Evolutionary conservation across 2,888 invertebrate genomes (phyloP).

Genomic region (Zonitis immaculata): DNA sequence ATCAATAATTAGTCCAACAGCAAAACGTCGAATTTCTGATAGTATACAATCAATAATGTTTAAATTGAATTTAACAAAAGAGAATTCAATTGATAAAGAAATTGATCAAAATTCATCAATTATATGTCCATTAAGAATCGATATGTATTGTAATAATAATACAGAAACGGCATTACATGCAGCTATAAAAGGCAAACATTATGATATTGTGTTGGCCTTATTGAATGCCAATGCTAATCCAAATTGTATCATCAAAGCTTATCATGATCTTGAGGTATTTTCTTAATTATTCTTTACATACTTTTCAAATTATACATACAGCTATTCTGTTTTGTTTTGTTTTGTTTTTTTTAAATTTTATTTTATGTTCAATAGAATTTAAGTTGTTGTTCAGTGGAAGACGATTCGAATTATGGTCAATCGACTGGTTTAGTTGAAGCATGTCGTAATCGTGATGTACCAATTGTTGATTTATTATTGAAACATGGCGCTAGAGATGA

Average conservation of each 20-base stretch:
- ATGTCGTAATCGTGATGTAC: slow-evolving; percentile 61
- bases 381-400: slow-evolving; percentile 48
- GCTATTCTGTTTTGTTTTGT: neutral
- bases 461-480: slow-evolving; percentile 72
- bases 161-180: slow-evolving; percentile 80
- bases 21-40: slow-evolving; percentile 71
- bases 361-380: too few species aligned
- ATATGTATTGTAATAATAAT: slow-evolving; percentile 69
- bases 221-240: slow-evolving; percentile 78
- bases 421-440: slow-evolving; percentile 65
- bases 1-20: slow-evolving; percentile 54
- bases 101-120: slow-evolving; percentile 40
- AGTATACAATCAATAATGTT: slow-evolving; percentile 88
- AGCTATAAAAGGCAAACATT: slow-evolving; percentile 71
- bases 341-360: slow-evolving; percentile 19
- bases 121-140: slow-evolving; percentile 67
- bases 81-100: slow-evolving; percentile 48
- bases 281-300: too few species aligned
- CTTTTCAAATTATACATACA: too few species aligned
- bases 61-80: slow-evolving; percentile 64
- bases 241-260: slow-evolving; percentile 63
- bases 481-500: slow-evolving; percentile 84
- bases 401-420: slow-evolving; percentile 49
- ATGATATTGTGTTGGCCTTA: slow-evolving; percentile 64
- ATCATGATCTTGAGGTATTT: slow-evolving; percentile 46